Conservation (phyloP, 1,140 invertebrate species). For the Bradynema listronoti region DNA sequence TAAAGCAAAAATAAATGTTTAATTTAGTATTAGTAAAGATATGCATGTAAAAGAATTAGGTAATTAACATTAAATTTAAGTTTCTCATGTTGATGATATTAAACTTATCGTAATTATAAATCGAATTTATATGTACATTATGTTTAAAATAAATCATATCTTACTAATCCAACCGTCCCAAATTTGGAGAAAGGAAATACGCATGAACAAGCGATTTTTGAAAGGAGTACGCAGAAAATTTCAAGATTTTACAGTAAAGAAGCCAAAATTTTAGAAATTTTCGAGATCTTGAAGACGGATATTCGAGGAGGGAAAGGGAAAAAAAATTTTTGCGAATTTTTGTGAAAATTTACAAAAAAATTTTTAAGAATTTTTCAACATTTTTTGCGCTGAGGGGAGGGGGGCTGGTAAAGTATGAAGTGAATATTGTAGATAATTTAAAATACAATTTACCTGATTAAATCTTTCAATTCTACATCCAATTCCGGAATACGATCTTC, state of each 20-base stretch:
- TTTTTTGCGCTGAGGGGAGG: neutral
- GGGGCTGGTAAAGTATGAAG: neutral
- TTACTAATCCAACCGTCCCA: no score
- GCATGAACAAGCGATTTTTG: no score
- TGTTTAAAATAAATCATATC: no score
- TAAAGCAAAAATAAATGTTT: conserved; percentile 28
- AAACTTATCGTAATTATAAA: no score
- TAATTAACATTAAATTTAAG: neutral
- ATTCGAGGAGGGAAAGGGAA: neutral
- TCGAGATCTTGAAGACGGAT: neutral
- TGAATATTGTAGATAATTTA: neutral
- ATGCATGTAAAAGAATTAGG: neutral
- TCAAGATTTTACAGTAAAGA: neutral
- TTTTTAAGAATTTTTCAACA: neutral
- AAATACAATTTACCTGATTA: conserved; percentile 37
- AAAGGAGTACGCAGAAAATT: no score
- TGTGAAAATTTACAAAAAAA: neutral
- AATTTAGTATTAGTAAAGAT: conserved; percentile 6
- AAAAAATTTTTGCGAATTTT: conserved; percentile 3
- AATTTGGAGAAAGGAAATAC: no score
- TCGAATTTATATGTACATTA: no score
- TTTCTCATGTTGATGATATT: no score
- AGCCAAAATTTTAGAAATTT: neutral
- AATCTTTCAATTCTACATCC: conserved; percentile 46
- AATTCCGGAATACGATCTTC: conserved; percentile 48